phyloP scores from a whole-genome alignment of 2,888 invertebrate genomes.

The Tupiocoris notatus region DNA sequence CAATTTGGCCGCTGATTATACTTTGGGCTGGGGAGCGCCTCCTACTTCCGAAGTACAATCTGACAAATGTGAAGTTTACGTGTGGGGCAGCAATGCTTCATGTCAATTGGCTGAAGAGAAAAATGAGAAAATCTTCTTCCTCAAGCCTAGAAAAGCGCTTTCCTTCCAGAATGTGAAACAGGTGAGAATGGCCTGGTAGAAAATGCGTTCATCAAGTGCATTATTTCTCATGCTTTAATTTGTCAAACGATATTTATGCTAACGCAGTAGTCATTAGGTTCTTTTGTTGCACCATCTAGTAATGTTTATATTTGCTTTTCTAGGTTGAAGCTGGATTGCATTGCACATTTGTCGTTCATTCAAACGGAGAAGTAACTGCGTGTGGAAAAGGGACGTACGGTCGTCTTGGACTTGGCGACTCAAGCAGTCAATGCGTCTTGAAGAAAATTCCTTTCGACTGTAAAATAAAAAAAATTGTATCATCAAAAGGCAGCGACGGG shows the following conservation, averaged over 20 bases:
- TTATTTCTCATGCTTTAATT: too few relatives aligned
- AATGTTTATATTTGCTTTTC: constrained; percentile 4
- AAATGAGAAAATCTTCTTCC: constrained; percentile 62
- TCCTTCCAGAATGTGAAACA: constrained; percentile 61
- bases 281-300: neutral
- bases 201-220: too few relatives aligned
- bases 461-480: constrained; percentile 58
- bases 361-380: constrained; percentile 61
- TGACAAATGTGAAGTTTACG: constrained; percentile 59
- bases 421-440: constrained; percentile 61
- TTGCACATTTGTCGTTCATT: constrained; percentile 63
- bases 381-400: constrained; percentile 67
- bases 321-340: constrained; percentile 66
- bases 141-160: constrained; percentile 60
- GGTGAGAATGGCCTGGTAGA: constrained; percentile 53
- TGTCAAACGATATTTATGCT: too few relatives aligned
- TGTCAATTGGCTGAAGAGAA: constrained; percentile 63
- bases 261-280: neutral
- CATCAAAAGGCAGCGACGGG: constrained; percentile 62
- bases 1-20: constrained; percentile 55
- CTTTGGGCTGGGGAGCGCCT: constrained; percentile 40
- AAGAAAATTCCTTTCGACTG: constrained; percentile 59
- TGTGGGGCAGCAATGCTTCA: constrained; percentile 67
- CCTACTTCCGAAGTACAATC: constrained; percentile 50
- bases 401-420: constrained; percentile 63